Conservation (phyloP, 1,140 invertebrate species). For the Ruditapes philippinarum region DNA sequence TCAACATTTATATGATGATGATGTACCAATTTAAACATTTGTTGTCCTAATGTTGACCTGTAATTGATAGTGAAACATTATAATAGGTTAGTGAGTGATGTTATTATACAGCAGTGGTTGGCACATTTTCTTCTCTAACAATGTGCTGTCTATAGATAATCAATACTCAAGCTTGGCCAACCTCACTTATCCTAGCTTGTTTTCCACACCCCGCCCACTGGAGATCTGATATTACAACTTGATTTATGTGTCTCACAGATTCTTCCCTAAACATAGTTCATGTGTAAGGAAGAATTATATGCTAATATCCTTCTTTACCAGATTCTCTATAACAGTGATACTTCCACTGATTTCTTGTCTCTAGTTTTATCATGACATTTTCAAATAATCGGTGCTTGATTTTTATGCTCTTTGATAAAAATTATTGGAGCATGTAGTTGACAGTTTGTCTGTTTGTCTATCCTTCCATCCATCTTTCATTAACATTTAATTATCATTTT, state of each 20-base stretch:
- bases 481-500: too few relatives aligned
- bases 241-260: slow-evolving; percentile 15
- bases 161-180: neutral
- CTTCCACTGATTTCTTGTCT: too few relatives aligned
- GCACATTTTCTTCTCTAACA: slow-evolving; percentile 8
- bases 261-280: neutral
- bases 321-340: too few relatives aligned
- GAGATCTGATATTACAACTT: neutral
- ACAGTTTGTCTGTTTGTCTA: too few relatives aligned
- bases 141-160: slow-evolving; percentile 12
- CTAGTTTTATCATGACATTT: too few relatives aligned
- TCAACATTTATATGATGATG: too few relatives aligned
- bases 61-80: neutral
- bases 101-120: slow-evolving; percentile 5
- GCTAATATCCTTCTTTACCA: too few relatives aligned
- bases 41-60: neutral
- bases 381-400: too few relatives aligned
- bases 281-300: neutral
- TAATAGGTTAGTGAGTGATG: neutral
- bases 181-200: neutral
- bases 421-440: too few relatives aligned
- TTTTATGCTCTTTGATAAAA: too few relatives aligned
- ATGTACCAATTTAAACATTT: too few relatives aligned
- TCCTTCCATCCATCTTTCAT: too few relatives aligned
- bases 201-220: neutral